Evolutionary conservation across 1,140 invertebrate genomes (phyloP), one percentile per base, ranked within the genome.

Genomic region (Neodiprion lecontei): DNA sequence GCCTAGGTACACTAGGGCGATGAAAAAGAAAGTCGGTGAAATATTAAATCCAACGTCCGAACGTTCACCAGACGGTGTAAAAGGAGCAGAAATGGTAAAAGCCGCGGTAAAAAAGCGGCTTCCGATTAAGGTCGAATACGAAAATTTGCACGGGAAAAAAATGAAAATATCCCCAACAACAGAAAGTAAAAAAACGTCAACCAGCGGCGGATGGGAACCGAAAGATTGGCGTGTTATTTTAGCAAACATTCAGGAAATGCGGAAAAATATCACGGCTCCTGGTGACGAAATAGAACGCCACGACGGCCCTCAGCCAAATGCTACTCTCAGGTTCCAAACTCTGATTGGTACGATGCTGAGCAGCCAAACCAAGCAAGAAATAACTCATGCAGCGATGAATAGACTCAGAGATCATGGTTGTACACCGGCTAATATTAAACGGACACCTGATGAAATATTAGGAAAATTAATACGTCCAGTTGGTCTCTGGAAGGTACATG

Each of bases 321-420:
- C 92, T 17, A 78, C 81, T 80, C 91, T 89, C 77, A 89, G 97
- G 73, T 98, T 95, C 89, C 98, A 99, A 86, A 91, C 92, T n/a
- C 86, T 99, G 28, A 88, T 99, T 72, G 94, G 97, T 8, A 87
- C 99, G 12, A 99, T 99, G 96, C 84, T 99, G 1, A 99, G 98
- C 50, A 98, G 97, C 88, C 98, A 99, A 88, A 99, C 98, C 0
- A 98, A 97, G 88, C 98, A 99, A 89, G 92, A 97, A 88, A 92
- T 98, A 0, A 99, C 96, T 40, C 94, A 94, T 90, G 94, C 94
- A 28, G 97, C 97, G 0, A 97, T 99, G 94, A 88, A 92, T 74
- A 91, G 93, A 73, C 89, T 99, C 0, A 91, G 91, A 70, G 87
- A 90, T 48, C 91, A 93, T 84, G 96, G 96, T 1, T 92, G 97